These are phyloP conservation scores for Gopherus evgoodei DNA, from an alignment of 2,113 vertebrate genomes.

Conservation along the genomic window DNA sequence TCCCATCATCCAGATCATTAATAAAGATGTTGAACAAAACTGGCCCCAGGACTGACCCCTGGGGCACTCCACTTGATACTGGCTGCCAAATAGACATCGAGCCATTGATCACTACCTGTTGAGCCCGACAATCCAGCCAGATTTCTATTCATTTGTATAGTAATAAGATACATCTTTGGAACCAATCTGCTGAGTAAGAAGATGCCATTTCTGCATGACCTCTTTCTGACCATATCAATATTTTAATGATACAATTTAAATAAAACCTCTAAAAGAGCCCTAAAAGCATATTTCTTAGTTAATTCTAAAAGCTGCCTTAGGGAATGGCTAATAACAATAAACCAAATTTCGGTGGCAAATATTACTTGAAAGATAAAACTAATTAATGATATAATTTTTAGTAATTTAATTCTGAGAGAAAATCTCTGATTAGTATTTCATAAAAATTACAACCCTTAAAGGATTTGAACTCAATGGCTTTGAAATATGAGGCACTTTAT, in stretches of 20 bases:
- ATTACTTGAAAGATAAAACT: not conserved
- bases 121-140: no score
- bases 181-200: not conserved
- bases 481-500: not conserved
- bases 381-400: not conserved
- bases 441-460: not conserved
- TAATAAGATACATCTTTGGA: not conserved
- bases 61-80: no score
- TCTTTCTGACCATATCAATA: not conserved
- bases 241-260: not conserved
- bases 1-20: no score
- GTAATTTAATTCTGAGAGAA: not conserved
- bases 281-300: not conserved
- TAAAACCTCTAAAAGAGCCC: fast-evolving
- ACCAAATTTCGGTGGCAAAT: not conserved
- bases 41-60: no score
- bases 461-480: not conserved
- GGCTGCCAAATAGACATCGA: no score
- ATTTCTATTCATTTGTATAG: no score
- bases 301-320: not conserved
- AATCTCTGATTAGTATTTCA: not conserved
- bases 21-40: no score
- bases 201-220: not conserved
- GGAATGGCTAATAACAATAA: not conserved
- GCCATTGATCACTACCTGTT: no score